phyloP scores from a whole-genome alignment of 2,888 invertebrate genomes.

The Thysanoteuthis rhombus region DNA sequence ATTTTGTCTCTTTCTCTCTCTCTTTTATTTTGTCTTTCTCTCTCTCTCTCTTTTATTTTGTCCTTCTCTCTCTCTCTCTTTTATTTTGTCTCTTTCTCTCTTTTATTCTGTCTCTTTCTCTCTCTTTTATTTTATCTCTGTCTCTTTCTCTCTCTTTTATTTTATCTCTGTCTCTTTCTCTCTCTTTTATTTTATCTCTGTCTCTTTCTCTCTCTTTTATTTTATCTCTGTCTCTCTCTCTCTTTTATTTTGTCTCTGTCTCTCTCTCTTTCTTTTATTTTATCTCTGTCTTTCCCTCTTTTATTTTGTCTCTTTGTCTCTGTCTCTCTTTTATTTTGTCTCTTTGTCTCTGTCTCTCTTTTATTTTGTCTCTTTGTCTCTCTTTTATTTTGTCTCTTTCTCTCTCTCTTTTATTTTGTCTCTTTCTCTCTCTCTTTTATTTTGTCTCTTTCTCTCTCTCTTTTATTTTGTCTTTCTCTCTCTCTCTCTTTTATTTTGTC shows the following conservation, averaged over 20 bases:
- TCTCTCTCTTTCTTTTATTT: neutral
- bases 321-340: no score
- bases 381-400: neutral
- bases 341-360: no score
- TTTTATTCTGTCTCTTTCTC: neutral
- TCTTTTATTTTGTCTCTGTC: no score
- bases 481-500: neutral
- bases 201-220: no score
- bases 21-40: neutral
- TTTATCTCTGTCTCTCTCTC: no score
- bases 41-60: neutral
- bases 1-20: no score
- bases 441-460: no score
- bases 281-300: neutral
- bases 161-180: neutral
- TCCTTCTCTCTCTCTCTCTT: no score
- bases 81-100: neutral
- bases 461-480: neutral
- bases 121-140: neutral
- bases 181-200: neutral
- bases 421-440: no score
- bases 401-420: no score
- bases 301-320: no score
- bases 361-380: neutral
- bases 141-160: no score